phyloP scores from a whole-genome alignment of 2,113 vertebrate genomes.

The Lepus timidus region DNA sequence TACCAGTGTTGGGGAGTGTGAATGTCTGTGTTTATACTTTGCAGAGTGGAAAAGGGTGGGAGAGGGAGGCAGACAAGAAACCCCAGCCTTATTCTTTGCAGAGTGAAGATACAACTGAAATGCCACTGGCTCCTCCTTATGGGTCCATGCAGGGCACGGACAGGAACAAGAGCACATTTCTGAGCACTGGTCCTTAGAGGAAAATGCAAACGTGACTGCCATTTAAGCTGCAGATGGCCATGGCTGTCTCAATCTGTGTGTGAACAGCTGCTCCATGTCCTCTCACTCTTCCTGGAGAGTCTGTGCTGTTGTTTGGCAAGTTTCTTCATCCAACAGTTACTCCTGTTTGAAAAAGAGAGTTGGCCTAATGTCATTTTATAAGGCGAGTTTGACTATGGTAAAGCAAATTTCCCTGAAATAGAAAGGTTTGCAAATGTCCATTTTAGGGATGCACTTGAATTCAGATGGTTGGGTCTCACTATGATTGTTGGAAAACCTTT shows the following conservation, averaged over 20 bases:
- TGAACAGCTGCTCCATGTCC: constrained; percentile 61
- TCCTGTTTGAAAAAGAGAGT: constrained; percentile 45
- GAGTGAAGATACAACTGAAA: neutral
- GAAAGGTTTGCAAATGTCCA: neutral
- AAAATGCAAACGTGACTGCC: neutral
- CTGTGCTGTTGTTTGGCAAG: constrained; percentile 54
- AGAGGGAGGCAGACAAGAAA: neutral
- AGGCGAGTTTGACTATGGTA: neutral
- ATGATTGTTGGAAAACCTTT: neutral
- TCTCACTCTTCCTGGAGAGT: constrained; percentile 51
- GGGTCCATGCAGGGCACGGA: neutral
- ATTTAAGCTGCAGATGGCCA: constrained; percentile 64
- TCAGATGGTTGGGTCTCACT: neutral
- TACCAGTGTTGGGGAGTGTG: constrained; percentile 54
- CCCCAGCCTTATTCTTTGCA: neutral
- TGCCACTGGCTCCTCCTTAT: neutral
- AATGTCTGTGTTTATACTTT: constrained; percentile 45
- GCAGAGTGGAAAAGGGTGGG: neutral
- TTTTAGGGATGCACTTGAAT: neutral
- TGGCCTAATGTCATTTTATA: neutral
- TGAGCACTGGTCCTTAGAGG: constrained; percentile 6
- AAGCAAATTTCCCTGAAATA: constrained; percentile 6
- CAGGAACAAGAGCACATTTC: constrained; percentile 22
- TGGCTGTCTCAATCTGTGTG: constrained; percentile 36
- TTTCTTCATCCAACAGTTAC: constrained; percentile 47